phyloP scores from a whole-genome alignment of 2,888 invertebrate genomes.

The Galerucella nymphaeae region DNA sequence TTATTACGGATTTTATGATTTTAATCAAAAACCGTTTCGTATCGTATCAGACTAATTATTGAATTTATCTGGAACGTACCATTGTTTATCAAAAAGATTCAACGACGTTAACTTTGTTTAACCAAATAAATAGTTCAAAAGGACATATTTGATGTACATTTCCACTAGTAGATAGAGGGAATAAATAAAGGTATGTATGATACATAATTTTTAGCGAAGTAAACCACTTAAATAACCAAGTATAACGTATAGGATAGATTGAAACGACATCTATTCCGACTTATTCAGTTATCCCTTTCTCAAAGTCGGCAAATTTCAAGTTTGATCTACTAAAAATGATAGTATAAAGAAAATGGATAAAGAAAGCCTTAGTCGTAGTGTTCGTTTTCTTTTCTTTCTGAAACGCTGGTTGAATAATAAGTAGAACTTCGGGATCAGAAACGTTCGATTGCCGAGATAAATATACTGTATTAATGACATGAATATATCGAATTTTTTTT shows the following conservation, averaged over 20 bases:
- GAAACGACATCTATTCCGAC: conserved; percentile 31
- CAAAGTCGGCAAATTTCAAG: conserved; percentile 36
- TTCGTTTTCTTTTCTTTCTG: conserved; percentile 24
- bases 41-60: no score
- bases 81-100: no score
- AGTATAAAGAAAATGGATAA: conserved; percentile 18
- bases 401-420: conserved; percentile 24
- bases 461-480: conserved; percentile 1
- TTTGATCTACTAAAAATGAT: conserved; percentile 42
- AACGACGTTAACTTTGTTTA: no score
- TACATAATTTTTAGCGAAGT: background rate
- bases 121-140: no score
- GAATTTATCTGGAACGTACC: no score
- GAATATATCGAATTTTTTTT: no score
- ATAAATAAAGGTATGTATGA: no score
- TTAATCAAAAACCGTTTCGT: no score
- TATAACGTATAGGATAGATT: conserved; percentile 22
- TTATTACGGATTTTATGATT: background rate
- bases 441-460: conserved; percentile 1
- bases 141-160: no score
- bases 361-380: background rate
- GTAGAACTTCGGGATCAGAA: conserved; percentile 8
- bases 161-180: no score
- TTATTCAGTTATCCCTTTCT: conserved; percentile 38
- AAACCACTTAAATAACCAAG: background rate